Conservation (phyloP, 2,888 invertebrate species). For the Chymomyza caudatula region DNA sequence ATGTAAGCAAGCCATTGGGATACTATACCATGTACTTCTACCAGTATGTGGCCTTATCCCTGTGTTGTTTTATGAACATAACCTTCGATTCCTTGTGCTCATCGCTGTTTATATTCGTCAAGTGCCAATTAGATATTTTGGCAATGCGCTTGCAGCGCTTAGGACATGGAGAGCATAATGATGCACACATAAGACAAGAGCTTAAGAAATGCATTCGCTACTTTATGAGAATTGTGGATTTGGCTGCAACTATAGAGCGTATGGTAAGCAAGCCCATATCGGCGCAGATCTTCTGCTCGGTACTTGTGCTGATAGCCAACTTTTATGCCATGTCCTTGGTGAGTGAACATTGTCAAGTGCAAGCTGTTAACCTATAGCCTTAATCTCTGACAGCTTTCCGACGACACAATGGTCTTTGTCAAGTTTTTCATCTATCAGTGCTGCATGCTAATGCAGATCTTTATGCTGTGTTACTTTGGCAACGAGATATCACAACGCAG, state of each 20-base stretch:
- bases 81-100: conserved; percentile 65
- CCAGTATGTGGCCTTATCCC: conserved; percentile 34
- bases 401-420: conserved; percentile 34
- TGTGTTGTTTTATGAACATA: conserved; percentile 58
- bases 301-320: too few species aligned
- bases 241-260: conserved; percentile 51
- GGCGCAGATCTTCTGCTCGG: conserved; percentile 64
- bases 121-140: conserved; percentile 66
- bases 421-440: conserved; percentile 50
- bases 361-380: neutral
- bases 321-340: conserved; percentile 69
- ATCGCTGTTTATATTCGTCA: conserved; percentile 59
- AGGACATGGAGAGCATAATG: conserved; percentile 21
- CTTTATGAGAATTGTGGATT: conserved; percentile 42
- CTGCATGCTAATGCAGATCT: conserved; percentile 61
- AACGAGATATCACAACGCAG: conserved; percentile 58
- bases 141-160: conserved; percentile 55
- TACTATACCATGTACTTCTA: conserved; percentile 49
- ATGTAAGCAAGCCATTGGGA: conserved; percentile 24
- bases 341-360: conserved; percentile 18
- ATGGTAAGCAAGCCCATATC: conserved; percentile 66
- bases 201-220: conserved; percentile 38
- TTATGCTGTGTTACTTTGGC: conserved; percentile 61
- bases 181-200: neutral
- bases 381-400: conserved; percentile 36